Base-by-base conservation (phyloP, 2,113 vertebrate species). In the Coreoperca whiteheadi region DNA sequence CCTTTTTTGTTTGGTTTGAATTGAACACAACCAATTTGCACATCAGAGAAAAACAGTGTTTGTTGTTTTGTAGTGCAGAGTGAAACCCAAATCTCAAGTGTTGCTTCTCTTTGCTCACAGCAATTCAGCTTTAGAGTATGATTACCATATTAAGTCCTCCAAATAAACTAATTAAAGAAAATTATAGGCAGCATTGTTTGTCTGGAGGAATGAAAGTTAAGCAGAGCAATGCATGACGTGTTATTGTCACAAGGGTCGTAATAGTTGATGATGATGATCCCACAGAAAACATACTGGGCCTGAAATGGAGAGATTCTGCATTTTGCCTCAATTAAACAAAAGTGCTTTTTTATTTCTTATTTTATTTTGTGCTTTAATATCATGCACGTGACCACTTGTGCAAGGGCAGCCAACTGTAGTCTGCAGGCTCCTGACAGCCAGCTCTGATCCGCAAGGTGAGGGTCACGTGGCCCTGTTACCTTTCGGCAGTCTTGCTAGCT, bases 151-250 rank as follows among this genome's bases (percentile, higher is more conserved):
- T 75, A 53, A 63, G 69, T 69, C 68, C 21, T 75, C 37, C 53
- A 77, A 80, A 82, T 79, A 69, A 74, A 74, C 20, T 10, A 57
- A 87, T 79, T 30, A 34, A 84, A 82, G 20, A 30, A 56, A 66
- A 74, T 64, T 53, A 64, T 20, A 14, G 74, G 11, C 46, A 57
- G 23, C 11, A 14, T n/a, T 54, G 41, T 81, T 71, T 76, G 16
- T 75, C 11, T 67, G 64, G 32, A 76, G 39, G 53, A 74, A 43
- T 65, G 54, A 23, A 32, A 39, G 69, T 71, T 21, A 6, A 81
- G 81, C 48, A 16, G 21, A 77, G 41, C 18, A 25, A 4, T 50
- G 57, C 1, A 12, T 72, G 48, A 37, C n/a, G n/a, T 59, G 41
- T 66, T 60, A 71, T 28, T 69, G 15, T 56, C 53, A 84, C 69